A percentile compares a stretch with the other conserved stretches of the same genome.
Conservation (phyloP, 2,888 invertebrate species). For the Tromatobia lineatoria region DNA sequence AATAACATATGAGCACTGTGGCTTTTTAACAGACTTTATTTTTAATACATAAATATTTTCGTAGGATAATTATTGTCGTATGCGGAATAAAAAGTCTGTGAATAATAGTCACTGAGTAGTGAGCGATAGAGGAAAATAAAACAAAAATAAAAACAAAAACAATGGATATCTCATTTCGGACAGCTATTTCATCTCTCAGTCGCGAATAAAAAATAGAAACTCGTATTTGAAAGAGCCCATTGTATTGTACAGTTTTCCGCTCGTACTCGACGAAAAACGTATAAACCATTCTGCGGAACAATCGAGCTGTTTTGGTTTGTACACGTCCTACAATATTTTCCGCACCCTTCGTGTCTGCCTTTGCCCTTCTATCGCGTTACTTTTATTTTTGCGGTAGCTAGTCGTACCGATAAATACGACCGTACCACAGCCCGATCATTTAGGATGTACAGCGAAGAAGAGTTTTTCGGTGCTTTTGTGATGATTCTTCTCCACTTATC, state of each 20-base stretch:
- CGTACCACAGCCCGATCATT: not conserved
- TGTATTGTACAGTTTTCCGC: constrained; percentile 43
- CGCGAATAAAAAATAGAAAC: constrained; percentile 14
- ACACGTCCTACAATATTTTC: constrained; percentile 21
- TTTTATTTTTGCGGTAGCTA: constrained; percentile 25
- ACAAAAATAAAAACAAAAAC: too few species aligned
- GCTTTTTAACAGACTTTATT: not conserved
- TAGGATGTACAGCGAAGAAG: constrained; percentile 16
- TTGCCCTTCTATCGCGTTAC: constrained; percentile 2
- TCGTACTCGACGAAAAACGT: constrained; percentile 45
- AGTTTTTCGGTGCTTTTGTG: constrained; percentile 44
- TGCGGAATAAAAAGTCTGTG: not conserved
- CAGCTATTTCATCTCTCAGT: not conserved
- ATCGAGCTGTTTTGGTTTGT: constrained; percentile 37
- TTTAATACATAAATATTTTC: not conserved
- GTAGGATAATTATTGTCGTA: not conserved
- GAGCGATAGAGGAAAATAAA: not conserved
- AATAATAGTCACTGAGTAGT: not conserved
- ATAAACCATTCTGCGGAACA: constrained; percentile 57
- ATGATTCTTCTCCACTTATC: constrained; percentile 47
- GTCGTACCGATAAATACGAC: constrained; percentile 10
- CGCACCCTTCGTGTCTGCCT: constrained; percentile 22
- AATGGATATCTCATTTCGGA: constrained; percentile 6
- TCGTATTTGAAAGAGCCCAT: constrained; percentile 14
- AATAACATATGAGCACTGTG: too few species aligned